Percentiles rank a stretch among this genome's conserved stretches.
These are phyloP conservation scores for Ctenicera cuprea DNA, from an alignment of 2,888 invertebrate species.

Conservation along the genomic window DNA sequence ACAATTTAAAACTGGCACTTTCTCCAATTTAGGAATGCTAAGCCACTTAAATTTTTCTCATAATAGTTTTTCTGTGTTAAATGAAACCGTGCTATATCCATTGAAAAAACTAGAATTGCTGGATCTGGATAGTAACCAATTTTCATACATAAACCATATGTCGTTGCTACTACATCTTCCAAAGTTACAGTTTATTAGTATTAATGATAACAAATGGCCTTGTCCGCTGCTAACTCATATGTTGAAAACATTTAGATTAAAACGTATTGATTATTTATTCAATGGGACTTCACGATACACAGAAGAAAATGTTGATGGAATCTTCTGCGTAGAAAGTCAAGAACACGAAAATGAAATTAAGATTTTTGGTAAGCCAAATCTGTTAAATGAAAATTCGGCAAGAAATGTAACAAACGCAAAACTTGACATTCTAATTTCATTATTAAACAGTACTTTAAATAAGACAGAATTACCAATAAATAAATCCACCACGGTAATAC, in stretches of 20 bases:
- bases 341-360: no score
- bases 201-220: conserved; percentile 26
- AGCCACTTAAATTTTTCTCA: conserved; percentile 19
- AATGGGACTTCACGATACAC: neutral
- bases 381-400: no score
- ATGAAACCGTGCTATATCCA: conserved; percentile 1
- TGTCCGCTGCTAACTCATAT: conserved; percentile 4
- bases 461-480: no score
- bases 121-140: conserved; percentile 17
- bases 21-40: conserved; percentile 14
- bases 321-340: no score
- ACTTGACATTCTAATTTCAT: no score
- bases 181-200: neutral
- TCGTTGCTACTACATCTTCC: conserved; percentile 11
- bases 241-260: neutral
- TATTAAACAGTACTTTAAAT: no score
- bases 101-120: neutral
- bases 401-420: no score
- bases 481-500: no score
- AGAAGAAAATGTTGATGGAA: conserved; percentile 27
- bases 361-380: no score
- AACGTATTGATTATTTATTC: conserved; percentile 2
- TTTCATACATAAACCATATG: conserved; percentile 15
- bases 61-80: neutral
- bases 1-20: conserved; percentile 7